Conservation (phyloP, 2,113 vertebrate species). For the Cheilinus undulatus region DNA sequence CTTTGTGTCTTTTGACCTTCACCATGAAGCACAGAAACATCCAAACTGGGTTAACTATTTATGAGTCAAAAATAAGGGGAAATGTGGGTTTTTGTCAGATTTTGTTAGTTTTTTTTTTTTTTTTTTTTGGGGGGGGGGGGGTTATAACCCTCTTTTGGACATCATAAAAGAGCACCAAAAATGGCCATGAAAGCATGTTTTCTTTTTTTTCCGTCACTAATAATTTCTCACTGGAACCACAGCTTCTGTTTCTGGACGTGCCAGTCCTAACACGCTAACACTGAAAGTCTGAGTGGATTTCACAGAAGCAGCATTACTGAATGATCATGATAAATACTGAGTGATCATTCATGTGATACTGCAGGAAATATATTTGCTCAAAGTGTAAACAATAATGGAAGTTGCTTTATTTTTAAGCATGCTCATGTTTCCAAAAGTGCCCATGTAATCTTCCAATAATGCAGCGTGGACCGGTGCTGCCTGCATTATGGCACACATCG, state of each 20-base stretch:
- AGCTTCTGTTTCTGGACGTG: not conserved
- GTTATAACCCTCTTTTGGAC: too few relatives aligned
- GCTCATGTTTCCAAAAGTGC: conserved; percentile 17
- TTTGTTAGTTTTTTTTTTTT: too few relatives aligned
- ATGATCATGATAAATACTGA: conserved; percentile 6
- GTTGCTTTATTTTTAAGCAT: conserved; percentile 41
- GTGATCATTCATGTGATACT: conserved; percentile 28
- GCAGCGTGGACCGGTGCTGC: not conserved
- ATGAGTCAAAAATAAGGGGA: too few relatives aligned
- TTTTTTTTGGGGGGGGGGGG: too few relatives aligned
- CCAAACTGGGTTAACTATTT: too few relatives aligned
- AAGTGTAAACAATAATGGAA: not conserved
- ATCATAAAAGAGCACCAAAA: too few relatives aligned
- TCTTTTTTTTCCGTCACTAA: not conserved
- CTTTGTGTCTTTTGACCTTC: conserved; percentile 21
- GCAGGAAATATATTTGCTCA: not conserved
- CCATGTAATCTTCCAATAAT: conserved; percentile 26
- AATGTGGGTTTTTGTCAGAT: too few relatives aligned
- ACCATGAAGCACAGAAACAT: conserved; percentile 6
- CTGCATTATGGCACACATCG: conserved; percentile 19
- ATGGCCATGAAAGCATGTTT: too few relatives aligned
- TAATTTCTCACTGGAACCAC: not conserved
- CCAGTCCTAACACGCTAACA: not conserved
- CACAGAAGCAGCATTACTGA: conserved; percentile 26
- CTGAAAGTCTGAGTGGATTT: conserved; percentile 11